A percentile compares a stretch with the other conserved stretches of the same genome.
Conservation (phyloP, 2,888 invertebrate species). For the Chesias legatella region DNA sequence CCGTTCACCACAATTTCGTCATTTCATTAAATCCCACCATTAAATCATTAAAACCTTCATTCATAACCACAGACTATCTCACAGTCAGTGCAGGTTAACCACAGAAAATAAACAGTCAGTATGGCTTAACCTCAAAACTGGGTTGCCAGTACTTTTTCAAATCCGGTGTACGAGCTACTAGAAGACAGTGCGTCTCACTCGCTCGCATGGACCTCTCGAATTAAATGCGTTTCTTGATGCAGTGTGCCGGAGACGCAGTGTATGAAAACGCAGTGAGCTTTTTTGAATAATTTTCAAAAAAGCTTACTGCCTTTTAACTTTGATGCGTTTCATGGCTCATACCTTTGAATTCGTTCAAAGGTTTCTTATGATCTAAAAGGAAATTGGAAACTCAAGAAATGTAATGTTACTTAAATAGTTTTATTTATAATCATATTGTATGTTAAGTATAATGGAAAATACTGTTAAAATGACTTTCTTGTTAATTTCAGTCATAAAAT, state of each 20-base stretch:
- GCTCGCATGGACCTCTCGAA: slow-evolving; percentile 1
- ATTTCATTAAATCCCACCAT: slow-evolving; percentile 15
- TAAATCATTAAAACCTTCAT: slow-evolving; percentile 12
- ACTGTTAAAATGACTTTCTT: no score
- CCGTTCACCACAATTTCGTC: slow-evolving; percentile 11
- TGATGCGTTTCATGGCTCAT: no score
- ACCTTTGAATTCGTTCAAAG: no score
- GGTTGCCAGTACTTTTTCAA: slow-evolving; percentile 15
- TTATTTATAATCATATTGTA: no score
- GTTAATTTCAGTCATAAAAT: no score
- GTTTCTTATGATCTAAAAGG: no score
- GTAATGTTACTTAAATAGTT: no score
- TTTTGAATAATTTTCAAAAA: no score
- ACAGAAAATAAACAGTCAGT: slow-evolving; percentile 4
- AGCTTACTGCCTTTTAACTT: no score
- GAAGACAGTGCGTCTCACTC: slow-evolving; percentile 5
- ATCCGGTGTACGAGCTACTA: slow-evolving; percentile 15
- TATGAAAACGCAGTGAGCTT: neutral
- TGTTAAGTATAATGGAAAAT: no score
- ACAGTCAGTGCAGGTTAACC: neutral
- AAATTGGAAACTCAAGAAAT: no score
- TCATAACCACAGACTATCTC: slow-evolving; percentile 6
- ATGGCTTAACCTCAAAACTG: slow-evolving; percentile 4
- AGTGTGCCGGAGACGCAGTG: slow-evolving; percentile 3
- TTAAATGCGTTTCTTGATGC: slow-evolving; percentile 6